Evolutionary conservation across 2,797 vertebrate species (phyloP), one percentile per base, ranked within the genome.

Genomic region (Danionella dracula): DNA sequence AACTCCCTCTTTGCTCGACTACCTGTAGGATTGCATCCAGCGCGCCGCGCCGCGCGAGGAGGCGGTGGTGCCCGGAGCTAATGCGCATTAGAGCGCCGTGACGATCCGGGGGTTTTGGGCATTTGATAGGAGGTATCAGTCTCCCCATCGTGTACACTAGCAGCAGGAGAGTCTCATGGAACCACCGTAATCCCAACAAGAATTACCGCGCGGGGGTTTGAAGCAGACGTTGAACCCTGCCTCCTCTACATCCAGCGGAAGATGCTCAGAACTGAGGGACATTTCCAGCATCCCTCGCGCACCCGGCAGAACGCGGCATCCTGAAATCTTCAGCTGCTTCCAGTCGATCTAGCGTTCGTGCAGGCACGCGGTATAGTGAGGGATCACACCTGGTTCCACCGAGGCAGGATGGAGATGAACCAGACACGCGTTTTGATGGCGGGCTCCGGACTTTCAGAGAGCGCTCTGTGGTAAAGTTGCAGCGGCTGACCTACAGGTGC

Each of bases 401-500:
- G 45, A 37, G 34, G 37, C 32, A 21, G 9, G 13, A 49, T n/a
- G 68, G 4, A 48, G 44, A 48, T 40, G 34, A 49, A 54, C 23
- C 38, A 66, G 46, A 42, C 31, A 17, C 11, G 20, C 20, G 15
- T 54, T 65, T 44, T 44, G 49, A 55, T n/a, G 12, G 29, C 58
- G 40, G 45, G 23, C 44, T 49, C 11, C 27, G 56, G 46, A 21
- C 57, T 59, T 68, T 5, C 46, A 17, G 49, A 48, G 46, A 60
- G 64, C 58, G 67, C 62, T 66, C 76, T 74, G 78, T 66, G 67
- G 77, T 65, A 69, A 74, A 79, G 78, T 77, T 76, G 79, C 78
- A 60, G 74, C 71, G 71, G 50, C 37, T 19, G 56, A 79, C 82
- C 82, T 82, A 82, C 76, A 77, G 79, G 83, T 80, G 81, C 85